phyloP scores from a whole-genome alignment of 2,797 vertebrate species.

The Oceanodroma leucorhoa region DNA sequence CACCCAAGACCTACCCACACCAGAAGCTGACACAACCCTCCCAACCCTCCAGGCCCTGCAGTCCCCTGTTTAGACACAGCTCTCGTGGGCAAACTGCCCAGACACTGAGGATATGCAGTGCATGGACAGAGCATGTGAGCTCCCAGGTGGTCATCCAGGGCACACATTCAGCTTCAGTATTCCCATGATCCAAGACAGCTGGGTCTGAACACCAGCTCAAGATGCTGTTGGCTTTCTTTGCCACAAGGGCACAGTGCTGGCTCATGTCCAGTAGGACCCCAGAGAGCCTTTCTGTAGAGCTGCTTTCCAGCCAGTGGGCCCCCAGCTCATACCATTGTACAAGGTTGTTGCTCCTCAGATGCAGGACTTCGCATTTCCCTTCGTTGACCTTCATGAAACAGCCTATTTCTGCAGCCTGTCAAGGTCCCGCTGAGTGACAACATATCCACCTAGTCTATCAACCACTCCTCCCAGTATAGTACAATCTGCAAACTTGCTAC shows the following conservation, averaged over 20 bases:
- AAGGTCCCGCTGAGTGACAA: not conserved
- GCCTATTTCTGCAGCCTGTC: not conserved
- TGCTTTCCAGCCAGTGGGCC: not conserved
- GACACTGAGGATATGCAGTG: not conserved
- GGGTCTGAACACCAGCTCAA: not conserved
- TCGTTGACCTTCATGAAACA: not conserved
- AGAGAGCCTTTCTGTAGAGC: not conserved
- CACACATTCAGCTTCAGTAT: accelerated
- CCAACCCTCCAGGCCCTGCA: not conserved
- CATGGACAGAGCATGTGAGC: accelerated
- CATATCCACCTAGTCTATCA: not conserved
- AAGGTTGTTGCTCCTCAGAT: not conserved
- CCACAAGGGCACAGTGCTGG: not conserved
- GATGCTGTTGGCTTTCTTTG: not conserved
- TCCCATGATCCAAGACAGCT: accelerated
- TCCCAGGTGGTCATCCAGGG: not conserved
- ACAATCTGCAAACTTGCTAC: not conserved
- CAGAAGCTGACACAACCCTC: not conserved
- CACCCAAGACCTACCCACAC: not conserved
- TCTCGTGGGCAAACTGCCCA: not conserved
- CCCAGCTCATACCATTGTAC: not conserved
- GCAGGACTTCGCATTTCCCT: not conserved
- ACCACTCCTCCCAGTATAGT: not conserved
- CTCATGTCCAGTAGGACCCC: not conserved
- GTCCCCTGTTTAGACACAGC: not conserved